A percentile compares a stretch with the other conserved stretches of the same genome.
Conservation (phyloP, 1,140 invertebrate species). For the Lasioglossum albipes region DNA sequence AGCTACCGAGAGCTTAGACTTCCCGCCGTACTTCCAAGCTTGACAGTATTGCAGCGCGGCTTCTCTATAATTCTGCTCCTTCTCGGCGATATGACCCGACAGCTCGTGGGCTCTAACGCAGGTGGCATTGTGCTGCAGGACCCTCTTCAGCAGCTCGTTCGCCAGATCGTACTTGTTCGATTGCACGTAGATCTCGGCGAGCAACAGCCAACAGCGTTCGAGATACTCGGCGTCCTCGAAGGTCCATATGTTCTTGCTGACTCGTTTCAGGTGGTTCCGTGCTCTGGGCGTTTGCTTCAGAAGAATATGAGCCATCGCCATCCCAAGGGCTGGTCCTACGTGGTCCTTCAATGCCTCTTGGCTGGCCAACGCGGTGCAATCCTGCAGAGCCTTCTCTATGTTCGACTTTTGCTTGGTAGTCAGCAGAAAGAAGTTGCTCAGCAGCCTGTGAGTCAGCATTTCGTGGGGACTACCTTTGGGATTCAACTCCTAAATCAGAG, state of each 20-base stretch:
- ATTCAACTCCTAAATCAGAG: constrained; percentile 85
- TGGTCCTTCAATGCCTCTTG: constrained; percentile 87
- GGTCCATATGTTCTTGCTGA: constrained; percentile 93
- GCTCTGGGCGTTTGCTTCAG: constrained; percentile 94
- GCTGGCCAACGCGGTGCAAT: constrained; percentile 88
- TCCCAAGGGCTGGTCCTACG: constrained; percentile 93
- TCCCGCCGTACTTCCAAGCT: constrained; percentile 92
- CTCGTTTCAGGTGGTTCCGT: constrained; percentile 94
- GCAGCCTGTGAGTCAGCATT: constrained; percentile 84
- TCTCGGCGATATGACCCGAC: constrained; percentile 92
- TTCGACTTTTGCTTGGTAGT: constrained; percentile 92
- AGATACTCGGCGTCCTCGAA: constrained; percentile 97
- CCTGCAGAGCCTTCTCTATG: constrained; percentile 91
- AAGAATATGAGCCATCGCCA: constrained; percentile 92
- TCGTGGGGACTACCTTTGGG: constrained; percentile 84
- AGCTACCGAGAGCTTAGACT: constrained; percentile 90
- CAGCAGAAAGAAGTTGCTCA: constrained; percentile 91
- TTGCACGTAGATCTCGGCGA: constrained; percentile 95
- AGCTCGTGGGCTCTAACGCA: constrained; percentile 95
- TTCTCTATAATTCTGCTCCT: constrained; percentile 94
- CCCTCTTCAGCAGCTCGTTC: constrained; percentile 88
- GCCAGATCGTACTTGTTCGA: constrained; percentile 93
- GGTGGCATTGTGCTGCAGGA: constrained; percentile 93
- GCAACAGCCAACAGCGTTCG: constrained; percentile 95
- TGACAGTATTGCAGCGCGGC: constrained; percentile 91